These are phyloP conservation scores for Rutpela maculata DNA, from an alignment of 2,888 invertebrate genomes.

Conservation along the genomic window DNA sequence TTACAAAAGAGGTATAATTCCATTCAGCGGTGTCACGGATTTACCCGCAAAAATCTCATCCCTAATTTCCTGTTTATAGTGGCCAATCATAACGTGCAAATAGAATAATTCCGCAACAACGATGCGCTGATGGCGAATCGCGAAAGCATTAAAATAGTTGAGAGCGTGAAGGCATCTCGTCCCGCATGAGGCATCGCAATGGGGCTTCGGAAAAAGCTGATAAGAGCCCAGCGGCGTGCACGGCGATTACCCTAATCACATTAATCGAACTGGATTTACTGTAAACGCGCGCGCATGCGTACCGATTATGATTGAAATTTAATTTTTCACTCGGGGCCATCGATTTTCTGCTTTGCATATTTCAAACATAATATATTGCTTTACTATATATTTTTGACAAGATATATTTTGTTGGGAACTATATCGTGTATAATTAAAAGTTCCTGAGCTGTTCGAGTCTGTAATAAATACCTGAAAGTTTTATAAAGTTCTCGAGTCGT, in stretches of 20 bases:
- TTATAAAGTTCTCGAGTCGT: conserved; percentile 45
- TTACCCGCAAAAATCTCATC: not conserved
- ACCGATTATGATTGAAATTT: conserved; percentile 65
- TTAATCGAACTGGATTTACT: conserved; percentile 63
- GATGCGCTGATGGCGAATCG: conserved; percentile 42
- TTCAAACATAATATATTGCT: conserved; percentile 60
- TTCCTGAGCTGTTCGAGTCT: conserved; percentile 50
- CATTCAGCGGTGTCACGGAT: not conserved
- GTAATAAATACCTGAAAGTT: conserved; percentile 55
- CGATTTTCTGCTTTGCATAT: conserved; percentile 63
- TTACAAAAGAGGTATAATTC: not conserved
- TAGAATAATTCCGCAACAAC: conserved; percentile 22
- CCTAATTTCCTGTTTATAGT: conserved; percentile 16
- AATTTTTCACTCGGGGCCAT: conserved; percentile 66
- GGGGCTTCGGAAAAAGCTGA: conserved; percentile 29
- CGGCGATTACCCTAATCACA: conserved; percentile 67
- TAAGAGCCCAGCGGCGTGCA: conserved; percentile 48
- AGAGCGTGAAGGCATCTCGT: conserved; percentile 56
- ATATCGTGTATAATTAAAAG: conserved; percentile 61
- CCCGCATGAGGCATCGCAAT: conserved; percentile 16
- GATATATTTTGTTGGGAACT: conserved; percentile 56
- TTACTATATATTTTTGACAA: conserved; percentile 60
- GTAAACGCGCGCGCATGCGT: conserved; percentile 52
- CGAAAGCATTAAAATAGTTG: conserved; percentile 56
- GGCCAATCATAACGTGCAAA: conserved; percentile 17